Evolutionary conservation across 2,113 vertebrate genomes (phyloP), one percentile per base, ranked within the genome.

Genomic region (Platysternon megacephalum): DNA sequence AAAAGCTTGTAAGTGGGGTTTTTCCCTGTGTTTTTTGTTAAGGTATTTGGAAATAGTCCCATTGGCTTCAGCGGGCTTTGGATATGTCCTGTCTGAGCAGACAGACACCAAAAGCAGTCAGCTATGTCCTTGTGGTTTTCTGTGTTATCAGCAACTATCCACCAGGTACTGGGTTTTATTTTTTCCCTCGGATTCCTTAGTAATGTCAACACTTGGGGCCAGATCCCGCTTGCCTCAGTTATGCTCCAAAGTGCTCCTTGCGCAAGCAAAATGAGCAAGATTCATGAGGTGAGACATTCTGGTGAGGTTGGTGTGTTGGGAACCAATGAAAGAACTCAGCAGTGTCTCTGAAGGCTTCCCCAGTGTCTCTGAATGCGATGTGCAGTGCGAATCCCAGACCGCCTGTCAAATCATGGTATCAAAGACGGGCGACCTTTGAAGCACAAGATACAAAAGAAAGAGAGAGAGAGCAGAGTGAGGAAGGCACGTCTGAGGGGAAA

Each of bases 301-400:
- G 85, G 88, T 44, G 26, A 79, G 76, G 76, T 9, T 79, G 48
- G 46, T 79, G 44, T 13, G 9, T 16, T 10, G 44, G 28, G 28
- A 79, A 48, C 76, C 46, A 46, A 19, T 79, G 76, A 19, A 49
- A 61, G 81, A 44, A 17, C 32, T 2, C 51, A 48, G 26, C 80
- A 8, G 3, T 4, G 32, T 49, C 28, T 78, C 52, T 49, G 39
- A 12, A 4, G 46, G 6, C n/a, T 65, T 51, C 17, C 4, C 3
- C 46, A 2, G 39, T 16, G 5, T 26, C 3, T 10, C 82, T 26
- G 26, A 2, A 0, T 0, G 2, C 32, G 49, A 4, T 19, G 68
- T 46, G 1, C 0, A 1, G 56, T 2, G 16, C 56, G 5, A 65
- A 48, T 56, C 17, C 11, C 32, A 28, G 42, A 28, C 32, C 21